These are phyloP conservation scores for Brachypodius melanocephalos DNA, from an alignment of 2,113 vertebrate species.

Conservation along the genomic window DNA sequence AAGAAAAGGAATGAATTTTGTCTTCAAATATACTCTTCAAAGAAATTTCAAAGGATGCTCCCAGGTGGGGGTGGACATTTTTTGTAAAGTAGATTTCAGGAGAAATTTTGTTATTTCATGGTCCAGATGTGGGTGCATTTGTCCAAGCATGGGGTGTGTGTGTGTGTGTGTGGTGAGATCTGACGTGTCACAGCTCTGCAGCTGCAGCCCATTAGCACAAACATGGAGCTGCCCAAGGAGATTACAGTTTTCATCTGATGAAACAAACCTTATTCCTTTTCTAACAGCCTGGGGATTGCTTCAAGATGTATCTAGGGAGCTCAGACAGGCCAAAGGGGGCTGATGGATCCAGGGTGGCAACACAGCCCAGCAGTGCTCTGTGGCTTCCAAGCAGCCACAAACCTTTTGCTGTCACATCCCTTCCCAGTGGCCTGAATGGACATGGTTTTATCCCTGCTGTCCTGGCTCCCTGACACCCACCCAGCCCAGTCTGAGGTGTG, in stretches of 20 bases:
- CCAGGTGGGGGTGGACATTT: not conserved
- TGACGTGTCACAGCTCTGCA: slow-evolving; percentile 41
- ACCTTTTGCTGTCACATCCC: not conserved
- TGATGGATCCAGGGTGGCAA: not conserved
- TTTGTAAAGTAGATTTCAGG: not conserved
- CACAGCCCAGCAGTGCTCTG: not conserved
- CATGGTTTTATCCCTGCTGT: rapidly evolving
- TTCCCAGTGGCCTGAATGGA: not conserved
- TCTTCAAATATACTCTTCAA: not conserved
- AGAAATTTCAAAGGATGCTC: slow-evolving; percentile 54
- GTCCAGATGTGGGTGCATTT: not conserved
- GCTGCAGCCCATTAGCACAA: slow-evolving; percentile 48
- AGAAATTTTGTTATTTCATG: not conserved
- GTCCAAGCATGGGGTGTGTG: rapidly evolving
- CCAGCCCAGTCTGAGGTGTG: not conserved
- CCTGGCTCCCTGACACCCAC: not conserved
- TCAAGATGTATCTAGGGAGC: not conserved
- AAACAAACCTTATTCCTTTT: not conserved
- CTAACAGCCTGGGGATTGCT: not conserved
- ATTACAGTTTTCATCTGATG: not conserved
- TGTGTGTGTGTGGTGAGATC: not conserved
- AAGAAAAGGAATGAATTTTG: not conserved
- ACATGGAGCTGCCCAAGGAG: not conserved
- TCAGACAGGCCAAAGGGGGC: not conserved
- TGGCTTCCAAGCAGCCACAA: not conserved